Conservation (phyloP, 2,888 invertebrate species). For the Synanthedon formicaeformis region DNA sequence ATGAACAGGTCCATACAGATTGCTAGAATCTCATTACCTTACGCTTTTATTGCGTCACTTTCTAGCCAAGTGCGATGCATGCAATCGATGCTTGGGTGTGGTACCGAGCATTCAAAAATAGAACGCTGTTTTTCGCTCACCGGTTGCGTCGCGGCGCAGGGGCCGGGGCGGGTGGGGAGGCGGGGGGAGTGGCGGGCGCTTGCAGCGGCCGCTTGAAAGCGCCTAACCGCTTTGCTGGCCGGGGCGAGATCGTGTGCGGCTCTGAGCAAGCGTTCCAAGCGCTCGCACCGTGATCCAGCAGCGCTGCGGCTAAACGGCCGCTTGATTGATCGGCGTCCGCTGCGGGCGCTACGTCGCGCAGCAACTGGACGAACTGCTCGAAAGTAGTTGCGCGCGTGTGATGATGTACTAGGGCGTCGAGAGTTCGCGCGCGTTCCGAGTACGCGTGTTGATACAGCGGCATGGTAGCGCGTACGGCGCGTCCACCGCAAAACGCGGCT, state of each 20-base stretch:
- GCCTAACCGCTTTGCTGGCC: constrained; percentile 77
- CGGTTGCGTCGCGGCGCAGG: constrained; percentile 37
- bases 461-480: constrained; percentile 89
- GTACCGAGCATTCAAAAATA: too few species aligned
- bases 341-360: constrained; percentile 40
- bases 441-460: constrained; percentile 94
- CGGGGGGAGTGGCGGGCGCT: constrained; percentile 19
- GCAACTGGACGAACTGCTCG: constrained; percentile 77
- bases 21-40: too few species aligned
- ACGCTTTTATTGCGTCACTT: too few species aligned
- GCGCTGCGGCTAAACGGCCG: constrained; percentile 70
- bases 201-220: constrained; percentile 71
- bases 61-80: too few species aligned
- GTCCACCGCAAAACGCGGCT: constrained; percentile 92
- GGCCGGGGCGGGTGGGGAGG: constrained; percentile 17
- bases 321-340: constrained; percentile 33
- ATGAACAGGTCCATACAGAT: too few species aligned
- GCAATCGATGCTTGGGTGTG: too few species aligned
- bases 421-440: constrained; percentile 87
- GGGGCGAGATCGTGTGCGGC: constrained; percentile 67
- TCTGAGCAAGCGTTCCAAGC: constrained; percentile 41
- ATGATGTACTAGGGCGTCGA: constrained; percentile 86
- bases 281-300: constrained; percentile 68
- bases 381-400: constrained; percentile 91
- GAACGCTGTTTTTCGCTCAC: constrained; percentile 22